These are phyloP conservation scores for Aphodius granarius DNA, from an alignment of 2,888 invertebrate genomes.

Conservation along the genomic window DNA sequence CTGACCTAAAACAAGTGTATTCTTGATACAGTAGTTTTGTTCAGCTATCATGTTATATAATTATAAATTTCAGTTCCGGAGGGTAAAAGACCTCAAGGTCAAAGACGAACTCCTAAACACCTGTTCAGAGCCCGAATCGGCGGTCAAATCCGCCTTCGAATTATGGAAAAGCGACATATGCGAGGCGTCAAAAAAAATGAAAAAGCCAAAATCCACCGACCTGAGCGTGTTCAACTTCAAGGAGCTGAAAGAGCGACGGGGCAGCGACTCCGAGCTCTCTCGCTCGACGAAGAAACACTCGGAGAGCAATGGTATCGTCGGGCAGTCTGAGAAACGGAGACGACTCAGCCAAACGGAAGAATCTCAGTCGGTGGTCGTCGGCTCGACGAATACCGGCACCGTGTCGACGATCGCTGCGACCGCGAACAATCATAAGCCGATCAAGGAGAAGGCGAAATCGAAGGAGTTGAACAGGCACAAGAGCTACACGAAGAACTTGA, in stretches of 20 bases:
- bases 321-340: constrained; percentile 70
- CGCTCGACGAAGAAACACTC: constrained; percentile 45
- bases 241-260: constrained; percentile 56
- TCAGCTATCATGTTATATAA: too few relatives aligned
- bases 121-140: background rate
- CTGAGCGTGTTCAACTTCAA: constrained; percentile 33
- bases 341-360: constrained; percentile 61
- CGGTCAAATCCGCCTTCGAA: constrained; percentile 16
- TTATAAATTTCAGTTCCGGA: background rate
- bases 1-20: too few relatives aligned
- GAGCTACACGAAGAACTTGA: constrained; percentile 61
- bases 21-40: too few relatives aligned
- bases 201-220: constrained; percentile 45
- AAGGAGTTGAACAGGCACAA: constrained; percentile 56
- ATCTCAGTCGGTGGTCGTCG: constrained; percentile 53
- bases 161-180: constrained; percentile 32
- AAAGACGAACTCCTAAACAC: constrained; percentile 1
- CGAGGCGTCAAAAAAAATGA: constrained; percentile 42
- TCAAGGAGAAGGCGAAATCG: constrained; percentile 48
- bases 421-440: constrained; percentile 41
- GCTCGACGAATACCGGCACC: constrained; percentile 72
- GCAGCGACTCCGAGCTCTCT: constrained; percentile 56
- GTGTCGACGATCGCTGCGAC: constrained; percentile 54
- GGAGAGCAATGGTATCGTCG: constrained; percentile 63
- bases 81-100: constrained; percentile 13